Base-by-base conservation (phyloP, 2,797 vertebrate species). In the Trematomus bernacchii region DNA sequence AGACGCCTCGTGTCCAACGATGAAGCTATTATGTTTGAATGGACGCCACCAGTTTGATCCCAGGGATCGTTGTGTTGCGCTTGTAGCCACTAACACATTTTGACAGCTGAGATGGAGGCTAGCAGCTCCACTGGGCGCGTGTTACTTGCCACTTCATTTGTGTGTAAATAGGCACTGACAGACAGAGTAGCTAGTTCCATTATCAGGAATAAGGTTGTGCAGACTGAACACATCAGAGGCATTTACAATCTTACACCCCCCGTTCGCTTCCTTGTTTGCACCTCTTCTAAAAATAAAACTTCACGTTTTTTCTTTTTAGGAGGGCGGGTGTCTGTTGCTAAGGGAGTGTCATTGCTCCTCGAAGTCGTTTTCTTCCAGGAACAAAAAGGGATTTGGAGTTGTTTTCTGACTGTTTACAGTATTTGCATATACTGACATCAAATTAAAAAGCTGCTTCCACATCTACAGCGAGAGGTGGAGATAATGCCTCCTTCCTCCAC, bases 81-180 rank as follows among this genome's bases (percentile, higher is more conserved):
- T 80, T 93, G 93, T 93, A 88, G 82, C 87, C 80, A 9, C 89
- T 94, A 94, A 94, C 88, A 73, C 57, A 33, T 86, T 90, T 76
- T 92, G 93, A 94, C 93, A 93, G 92, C 85, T 52, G 88, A 89
- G 88, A 92, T 87, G 83, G 91, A 81, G 88, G 90, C 90, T 44
- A 88, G 91, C 88, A 52, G 85, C 90, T 91, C 91, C 82, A 23
- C 77, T 55, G 89, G 90, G 90, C 74, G 76, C 82, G 30, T 16
- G 76, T 58, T 67, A 66, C 91, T 89, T 58, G 81, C 90, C 89
- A 87, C 91, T 93, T 92, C 91, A 90, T 93, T 91, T 92, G 89
- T 88, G 92, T 83, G 90, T 91, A 92, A 94, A 93, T 93, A 87
- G 87, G 88, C 84, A 66, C 83, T 85, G 93, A 93, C 93, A 92